Evolutionary conservation across 2,888 invertebrate genomes (phyloP).

Genomic region (Himalopsyche japonica): DNA sequence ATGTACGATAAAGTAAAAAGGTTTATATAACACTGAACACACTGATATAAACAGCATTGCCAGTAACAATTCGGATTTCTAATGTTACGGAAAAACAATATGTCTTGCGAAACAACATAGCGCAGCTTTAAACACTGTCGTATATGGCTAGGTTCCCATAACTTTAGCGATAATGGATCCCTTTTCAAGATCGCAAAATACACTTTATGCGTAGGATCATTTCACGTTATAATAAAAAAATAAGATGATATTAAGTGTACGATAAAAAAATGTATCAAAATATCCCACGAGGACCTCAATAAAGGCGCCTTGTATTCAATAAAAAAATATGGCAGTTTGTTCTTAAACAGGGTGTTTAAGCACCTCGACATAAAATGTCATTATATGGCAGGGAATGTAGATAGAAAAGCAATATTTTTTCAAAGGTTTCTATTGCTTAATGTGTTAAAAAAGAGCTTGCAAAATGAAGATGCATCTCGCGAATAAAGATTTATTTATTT

Average conservation of each 20-base stretch:
- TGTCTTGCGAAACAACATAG: neutral
- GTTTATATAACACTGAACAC: neutral
- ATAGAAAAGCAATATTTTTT: too few relatives aligned
- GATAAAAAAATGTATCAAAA: neutral
- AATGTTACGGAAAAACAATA: neutral
- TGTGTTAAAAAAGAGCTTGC: too few relatives aligned
- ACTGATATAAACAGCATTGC: neutral
- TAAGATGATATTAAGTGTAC: neutral
- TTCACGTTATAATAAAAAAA: neutral
- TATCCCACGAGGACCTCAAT: neutral
- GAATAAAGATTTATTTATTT: too few relatives aligned
- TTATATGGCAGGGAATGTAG: too few relatives aligned
- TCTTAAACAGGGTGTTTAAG: neutral
- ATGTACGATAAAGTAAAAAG: too few relatives aligned
- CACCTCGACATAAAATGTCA: too few relatives aligned
- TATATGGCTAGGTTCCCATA: neutral
- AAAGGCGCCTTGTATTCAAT: neutral
- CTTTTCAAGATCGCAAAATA: neutral
- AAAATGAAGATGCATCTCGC: too few relatives aligned
- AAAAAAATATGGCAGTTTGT: neutral
- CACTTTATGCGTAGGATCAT: neutral
- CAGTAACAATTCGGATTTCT: neutral
- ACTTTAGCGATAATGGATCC: neutral
- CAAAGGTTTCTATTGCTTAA: too few relatives aligned
- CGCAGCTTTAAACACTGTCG: neutral